These are phyloP conservation scores for Bilobella aurantiaca DNA, from an alignment of 1,140 invertebrate genomes.

Conservation along the genomic window DNA sequence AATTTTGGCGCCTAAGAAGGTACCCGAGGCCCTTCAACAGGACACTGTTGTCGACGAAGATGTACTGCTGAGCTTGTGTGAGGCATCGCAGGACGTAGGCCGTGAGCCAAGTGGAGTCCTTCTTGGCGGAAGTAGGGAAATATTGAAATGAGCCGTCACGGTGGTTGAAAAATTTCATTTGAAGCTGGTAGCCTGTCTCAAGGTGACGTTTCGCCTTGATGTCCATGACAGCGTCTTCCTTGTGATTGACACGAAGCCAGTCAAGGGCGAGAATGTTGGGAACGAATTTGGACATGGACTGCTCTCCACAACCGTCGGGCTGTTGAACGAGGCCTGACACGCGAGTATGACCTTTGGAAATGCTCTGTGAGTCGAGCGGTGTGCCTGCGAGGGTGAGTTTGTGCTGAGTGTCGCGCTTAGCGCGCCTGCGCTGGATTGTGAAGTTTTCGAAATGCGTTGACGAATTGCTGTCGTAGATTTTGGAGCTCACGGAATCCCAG, in stretches of 20 bases:
- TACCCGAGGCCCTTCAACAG: constrained; percentile 39
- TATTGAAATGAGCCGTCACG: constrained; percentile 89
- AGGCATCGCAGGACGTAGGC: constrained; percentile 84
- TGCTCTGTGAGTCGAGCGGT: neutral
- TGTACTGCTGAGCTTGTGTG: constrained; percentile 63
- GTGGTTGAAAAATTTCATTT: constrained; percentile 72
- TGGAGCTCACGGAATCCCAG: neutral
- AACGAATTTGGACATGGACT: constrained; percentile 54
- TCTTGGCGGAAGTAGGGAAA: constrained; percentile 67
- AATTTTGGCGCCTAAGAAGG: neutral
- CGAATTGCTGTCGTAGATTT: neutral
- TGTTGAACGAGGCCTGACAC: constrained; percentile 43
- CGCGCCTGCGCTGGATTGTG: neutral
- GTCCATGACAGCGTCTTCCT: constrained; percentile 55
- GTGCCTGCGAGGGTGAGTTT: neutral
- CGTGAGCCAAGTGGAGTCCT: constrained; percentile 92
- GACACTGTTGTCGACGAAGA: constrained; percentile 58
- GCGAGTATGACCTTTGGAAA: constrained; percentile 37
- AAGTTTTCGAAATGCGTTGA: neutral
- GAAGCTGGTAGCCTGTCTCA: constrained; percentile 79
- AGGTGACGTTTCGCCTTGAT: constrained; percentile 62
- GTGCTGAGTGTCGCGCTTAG: neutral
- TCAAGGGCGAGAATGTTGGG: constrained; percentile 49
- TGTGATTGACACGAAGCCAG: constrained; percentile 46
- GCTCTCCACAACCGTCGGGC: constrained; percentile 55